Evolutionary conservation across 2,888 invertebrate species (phyloP), one percentile per base, ranked within the genome.

Genomic region (Acanthosoma haemorrhoidale): DNA sequence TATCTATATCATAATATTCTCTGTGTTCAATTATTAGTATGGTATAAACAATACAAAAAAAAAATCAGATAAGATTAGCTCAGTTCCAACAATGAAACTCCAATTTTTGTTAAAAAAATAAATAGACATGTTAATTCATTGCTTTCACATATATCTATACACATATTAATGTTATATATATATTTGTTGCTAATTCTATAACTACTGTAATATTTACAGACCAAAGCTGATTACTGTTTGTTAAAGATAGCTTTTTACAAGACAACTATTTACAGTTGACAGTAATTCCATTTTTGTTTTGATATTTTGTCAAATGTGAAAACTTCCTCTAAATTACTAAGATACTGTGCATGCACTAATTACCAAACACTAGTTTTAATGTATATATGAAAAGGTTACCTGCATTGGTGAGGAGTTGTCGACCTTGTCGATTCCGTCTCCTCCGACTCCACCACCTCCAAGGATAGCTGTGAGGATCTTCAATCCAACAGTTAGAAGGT

Each of bases 351-450:
- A 73, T 71, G 72, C 69, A 67, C 71, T 73, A 73, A 32, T 63
- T 11, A 41, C 18, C 18, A 39, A 51, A 25, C 21, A 5, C 51
- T 51, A 51, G 25, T 43, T 43, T 51, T 25, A 25, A n/a, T 2
- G 2, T 25, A 51, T 51, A 25, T 4, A 25, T 29, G 2, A 21
- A 36, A 18, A 34, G 71, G 78, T 79, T 86, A 93, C 93, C 91
- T 92, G 93, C 89, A 93, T 90, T 72, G 93, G 92, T 16, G 89
- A 88, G 16, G 79, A 77, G 74, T 88, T 88, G 77, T 89, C 91
- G 64, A 81, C 81, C 79, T 92, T 91, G 82, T 94, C 94, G 70
- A 93, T 91, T 82, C 94, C 94, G 80, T 94, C 94, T 80, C 93
- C 92, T 70, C 91, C 91, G 78, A 92, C 92, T 76, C 86, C 83